A percentile compares a stretch with the other conserved stretches of the same genome.
Conservation (phyloP, 2,113 vertebrate genomes). For the Xenopus borealis region DNA sequence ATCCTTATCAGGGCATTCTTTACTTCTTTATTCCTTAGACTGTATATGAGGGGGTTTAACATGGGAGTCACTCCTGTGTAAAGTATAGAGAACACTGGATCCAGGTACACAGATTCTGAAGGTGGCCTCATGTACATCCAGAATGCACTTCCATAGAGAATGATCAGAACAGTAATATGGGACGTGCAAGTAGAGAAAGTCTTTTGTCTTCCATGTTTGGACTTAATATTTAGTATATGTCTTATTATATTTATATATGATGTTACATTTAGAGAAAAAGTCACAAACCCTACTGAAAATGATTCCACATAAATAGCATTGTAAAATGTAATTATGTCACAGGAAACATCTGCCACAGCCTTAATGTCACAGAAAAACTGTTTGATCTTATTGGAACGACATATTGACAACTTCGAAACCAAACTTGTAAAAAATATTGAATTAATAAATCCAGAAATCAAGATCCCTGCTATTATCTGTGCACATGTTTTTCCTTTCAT, state of each 20-base stretch:
- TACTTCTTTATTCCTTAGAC: conserved; percentile 55
- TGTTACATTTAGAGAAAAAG: conserved; percentile 16
- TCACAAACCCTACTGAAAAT: conserved; percentile 12
- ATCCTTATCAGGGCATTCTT: conserved; percentile 30
- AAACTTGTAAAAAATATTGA: conserved; percentile 39
- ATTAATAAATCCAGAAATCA: conserved; percentile 19
- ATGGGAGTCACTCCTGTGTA: conserved; percentile 53
- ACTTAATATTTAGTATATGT: conserved; percentile 45
- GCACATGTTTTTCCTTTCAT: conserved; percentile 17
- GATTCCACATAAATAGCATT: conserved; percentile 5
- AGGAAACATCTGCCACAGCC: conserved; percentile 40
- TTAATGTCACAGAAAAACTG: conserved; percentile 49
- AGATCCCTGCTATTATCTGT: conserved; percentile 20
- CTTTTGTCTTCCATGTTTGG: conserved; percentile 43
- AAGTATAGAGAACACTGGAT: conserved; percentile 40
- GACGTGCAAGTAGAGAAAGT: conserved; percentile 54
- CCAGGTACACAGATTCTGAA: neutral
- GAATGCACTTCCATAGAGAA: conserved; percentile 49
- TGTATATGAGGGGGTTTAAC: conserved; percentile 54
- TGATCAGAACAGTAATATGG: conserved; percentile 44
- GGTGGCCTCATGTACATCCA: conserved; percentile 42
- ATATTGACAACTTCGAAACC: conserved; percentile 30
- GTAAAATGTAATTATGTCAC: conserved; percentile 20
- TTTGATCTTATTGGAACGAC: conserved; percentile 29
- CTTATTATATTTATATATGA: conserved; percentile 48